phyloP scores from a whole-genome alignment of 92 coral and sea anemone genomes.

The Porites rus region DNA sequence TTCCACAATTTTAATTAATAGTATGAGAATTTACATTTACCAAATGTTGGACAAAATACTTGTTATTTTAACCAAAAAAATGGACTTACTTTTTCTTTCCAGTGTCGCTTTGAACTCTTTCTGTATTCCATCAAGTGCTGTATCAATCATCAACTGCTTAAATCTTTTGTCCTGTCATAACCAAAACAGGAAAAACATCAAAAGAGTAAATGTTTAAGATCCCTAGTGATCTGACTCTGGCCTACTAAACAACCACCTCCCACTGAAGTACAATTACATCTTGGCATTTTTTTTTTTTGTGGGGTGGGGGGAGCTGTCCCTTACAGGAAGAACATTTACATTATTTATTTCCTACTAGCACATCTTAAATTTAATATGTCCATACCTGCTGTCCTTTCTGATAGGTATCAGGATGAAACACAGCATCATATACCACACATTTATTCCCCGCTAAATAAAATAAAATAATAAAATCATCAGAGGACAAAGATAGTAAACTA shows the following conservation, averaged over 20 bases:
- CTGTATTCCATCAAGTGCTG: conserved; percentile 92
- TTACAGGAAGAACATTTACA: no score
- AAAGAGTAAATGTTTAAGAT: no score
- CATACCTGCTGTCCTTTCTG: conserved; percentile 86
- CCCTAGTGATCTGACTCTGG: no score
- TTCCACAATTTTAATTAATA: no score
- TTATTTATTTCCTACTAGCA: no score
- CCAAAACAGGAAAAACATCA: conserved; percentile 1
- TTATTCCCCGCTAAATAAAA: conserved; percentile 81
- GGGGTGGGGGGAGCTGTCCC: no score
- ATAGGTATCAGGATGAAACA: conserved; percentile 92
- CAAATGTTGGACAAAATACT: neutral
- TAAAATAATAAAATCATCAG: no score
- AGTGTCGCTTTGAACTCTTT: conserved; percentile 74
- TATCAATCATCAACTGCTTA: conserved; percentile 85
- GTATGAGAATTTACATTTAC: no score
- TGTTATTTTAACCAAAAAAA: neutral
- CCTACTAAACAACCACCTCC: no score
- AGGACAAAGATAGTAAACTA: no score
- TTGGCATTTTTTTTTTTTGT: no score
- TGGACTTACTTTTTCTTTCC: conserved; percentile 88
- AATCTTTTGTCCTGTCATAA: conserved; percentile 76
- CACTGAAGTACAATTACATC: no score
- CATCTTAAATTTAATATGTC: neutral
- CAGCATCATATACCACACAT: conserved; percentile 89